Evolutionary conservation across 1,140 invertebrate species (phyloP).

Genomic region (Drosophila pruinosa): DNA sequence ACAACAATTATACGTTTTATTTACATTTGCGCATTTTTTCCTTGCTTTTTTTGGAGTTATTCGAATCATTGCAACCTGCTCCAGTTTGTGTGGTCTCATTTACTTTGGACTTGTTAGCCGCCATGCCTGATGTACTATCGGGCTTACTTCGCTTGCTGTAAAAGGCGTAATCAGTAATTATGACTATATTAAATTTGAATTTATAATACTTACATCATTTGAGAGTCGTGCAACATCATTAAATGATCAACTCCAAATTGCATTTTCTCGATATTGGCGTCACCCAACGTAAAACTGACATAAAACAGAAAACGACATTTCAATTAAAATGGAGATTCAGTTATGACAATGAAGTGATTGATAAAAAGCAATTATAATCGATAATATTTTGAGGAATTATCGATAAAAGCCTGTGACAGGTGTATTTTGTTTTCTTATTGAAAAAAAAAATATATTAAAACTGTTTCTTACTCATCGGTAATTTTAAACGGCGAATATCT

Average conservation of each 20-base stretch:
- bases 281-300: slow-evolving; percentile 65
- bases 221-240: slow-evolving; percentile 70
- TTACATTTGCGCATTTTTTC: slow-evolving; percentile 78
- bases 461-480: slow-evolving; percentile 72
- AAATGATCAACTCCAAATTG: slow-evolving; percentile 77
- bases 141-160: slow-evolving; percentile 67
- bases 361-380: background rate
- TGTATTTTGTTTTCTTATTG: too few relatives aligned
- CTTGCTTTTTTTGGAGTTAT: slow-evolving; percentile 70
- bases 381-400: too few relatives aligned
- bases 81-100: slow-evolving; percentile 46
- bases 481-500: slow-evolving; percentile 77
- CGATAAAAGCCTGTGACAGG: too few relatives aligned
- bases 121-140: slow-evolving; percentile 55
- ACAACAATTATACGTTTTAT: too few relatives aligned
- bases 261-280: slow-evolving; percentile 75
- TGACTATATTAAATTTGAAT: background rate
- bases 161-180: background rate
- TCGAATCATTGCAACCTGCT: slow-evolving; percentile 28
- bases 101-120: slow-evolving; percentile 42
- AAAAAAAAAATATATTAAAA: background rate
- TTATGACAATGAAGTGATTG: background rate
- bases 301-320: background rate
- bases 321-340: background rate
- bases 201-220: slow-evolving; percentile 60